Conservation (phyloP, 2,797 vertebrate genomes). For the Sebastiscus tertius region DNA sequence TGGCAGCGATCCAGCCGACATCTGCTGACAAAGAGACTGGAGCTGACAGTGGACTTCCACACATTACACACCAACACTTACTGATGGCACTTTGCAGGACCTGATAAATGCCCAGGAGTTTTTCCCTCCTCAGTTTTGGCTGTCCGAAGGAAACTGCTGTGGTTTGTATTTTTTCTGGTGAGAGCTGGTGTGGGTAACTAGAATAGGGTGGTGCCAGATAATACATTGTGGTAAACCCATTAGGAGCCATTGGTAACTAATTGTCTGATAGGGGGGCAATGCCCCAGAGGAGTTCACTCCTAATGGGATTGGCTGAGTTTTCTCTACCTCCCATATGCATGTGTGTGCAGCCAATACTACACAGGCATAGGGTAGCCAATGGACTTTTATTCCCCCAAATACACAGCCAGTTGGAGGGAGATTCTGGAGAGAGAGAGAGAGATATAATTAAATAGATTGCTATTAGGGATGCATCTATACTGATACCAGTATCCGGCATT, state of each 20-base stretch:
- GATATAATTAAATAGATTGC: neutral
- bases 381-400: constrained; percentile 20
- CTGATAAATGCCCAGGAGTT: constrained; percentile 36
- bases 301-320: constrained; percentile 77
- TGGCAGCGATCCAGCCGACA: constrained; percentile 47
- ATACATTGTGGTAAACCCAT: constrained; percentile 78
- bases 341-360: constrained; percentile 9
- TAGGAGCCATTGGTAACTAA: constrained; percentile 79
- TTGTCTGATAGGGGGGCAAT: constrained; percentile 76
- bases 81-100: constrained; percentile 42
- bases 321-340: neutral
- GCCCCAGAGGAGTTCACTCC: constrained; percentile 66
- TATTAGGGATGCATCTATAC: too few relatives aligned
- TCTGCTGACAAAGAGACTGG: constrained; percentile 40
- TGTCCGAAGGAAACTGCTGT: constrained; percentile 16
- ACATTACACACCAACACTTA: constrained; percentile 38
- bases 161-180: neutral
- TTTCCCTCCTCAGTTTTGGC: neutral
- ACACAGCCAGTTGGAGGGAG: constrained; percentile 9
- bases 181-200: constrained; percentile 5
- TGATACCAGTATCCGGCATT: too few relatives aligned
- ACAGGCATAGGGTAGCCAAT: constrained; percentile 13
- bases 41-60: constrained; percentile 47
- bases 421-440: neutral
- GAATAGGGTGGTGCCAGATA: constrained; percentile 59